Percentiles rank a stretch among this genome's conserved stretches.
Evolutionary conservation across 2,797 vertebrate genomes (phyloP).

Genomic region (Morus bassanus): DNA sequence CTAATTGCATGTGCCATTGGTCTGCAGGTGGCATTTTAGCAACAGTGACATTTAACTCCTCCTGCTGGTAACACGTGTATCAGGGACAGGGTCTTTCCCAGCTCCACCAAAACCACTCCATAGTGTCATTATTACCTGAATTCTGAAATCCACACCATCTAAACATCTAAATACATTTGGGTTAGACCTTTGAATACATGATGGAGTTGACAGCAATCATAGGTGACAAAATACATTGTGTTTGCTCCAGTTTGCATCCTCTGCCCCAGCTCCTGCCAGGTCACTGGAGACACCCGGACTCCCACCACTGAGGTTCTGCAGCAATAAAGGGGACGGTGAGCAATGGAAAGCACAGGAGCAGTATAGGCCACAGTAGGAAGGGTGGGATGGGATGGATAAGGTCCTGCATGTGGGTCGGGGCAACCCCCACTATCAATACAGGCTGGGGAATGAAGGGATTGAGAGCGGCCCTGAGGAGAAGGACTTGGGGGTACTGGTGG

Average conservation of each 20-base stretch:
- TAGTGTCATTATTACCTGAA: rapidly evolving
- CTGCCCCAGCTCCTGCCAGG: not conserved
- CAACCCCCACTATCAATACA: too few species aligned
- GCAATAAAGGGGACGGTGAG: not conserved
- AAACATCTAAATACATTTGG: too few species aligned
- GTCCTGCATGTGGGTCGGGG: too few species aligned
- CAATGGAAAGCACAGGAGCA: not conserved
- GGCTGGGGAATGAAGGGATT: too few species aligned
- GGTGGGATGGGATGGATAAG: too few species aligned
- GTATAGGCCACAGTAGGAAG: not conserved
- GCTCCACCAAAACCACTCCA: not conserved
- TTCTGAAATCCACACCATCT: not conserved
- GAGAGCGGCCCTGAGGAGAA: too few species aligned
- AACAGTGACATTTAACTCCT: not conserved
- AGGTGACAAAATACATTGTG: not conserved
- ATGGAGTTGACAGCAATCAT: rapidly evolving
- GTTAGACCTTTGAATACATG: not conserved
- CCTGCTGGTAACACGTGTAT: not conserved
- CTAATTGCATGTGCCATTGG: not conserved
- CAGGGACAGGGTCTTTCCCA: not conserved
- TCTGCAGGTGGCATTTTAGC: not conserved
- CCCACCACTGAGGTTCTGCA: not conserved
- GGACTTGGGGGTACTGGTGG: too few species aligned
- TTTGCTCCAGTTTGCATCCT: too few species aligned
- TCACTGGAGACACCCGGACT: not conserved